Evolutionary conservation across 2,113 vertebrate species (phyloP), one percentile per base, ranked within the genome.

Genomic region (Chaenogobius annularis): DNA sequence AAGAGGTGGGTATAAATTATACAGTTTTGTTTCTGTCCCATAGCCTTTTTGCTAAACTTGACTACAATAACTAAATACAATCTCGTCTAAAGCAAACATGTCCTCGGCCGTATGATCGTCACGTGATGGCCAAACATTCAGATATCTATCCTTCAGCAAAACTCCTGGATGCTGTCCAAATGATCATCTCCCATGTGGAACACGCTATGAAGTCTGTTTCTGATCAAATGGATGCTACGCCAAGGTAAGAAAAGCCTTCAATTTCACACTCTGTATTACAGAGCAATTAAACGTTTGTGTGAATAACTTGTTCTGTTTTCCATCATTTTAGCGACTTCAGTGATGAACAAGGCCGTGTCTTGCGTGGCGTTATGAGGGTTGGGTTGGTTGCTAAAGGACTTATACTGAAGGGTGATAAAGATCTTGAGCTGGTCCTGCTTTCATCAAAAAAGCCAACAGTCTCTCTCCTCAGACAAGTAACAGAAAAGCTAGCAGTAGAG

Each of bases 341-440:
- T 43, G 59, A 65, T 43, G 19, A 7, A 3, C 40, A 81, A n/a
- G 81, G 85, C 0, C 93, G 93, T 83, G 94, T 95, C 62, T 90
- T 99, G 22, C 92, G 95, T 7, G 97, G 96, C 0, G 96, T 99
- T 13, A 96, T 98, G 95, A 93, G 97, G 0, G 96, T 99, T 7
- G 98, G 97, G 31, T 92, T 97, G 0, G 96, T 99, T 54, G 96
- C 97, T 0, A 99, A 99, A 80, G 98, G 98, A 20, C 93, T 99
- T 5, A 72, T 99, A 31, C 91, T 99, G 69, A 99, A 97, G 80
- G 97, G 96, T 20, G 96, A 99, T 82, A 80, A 95, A 90, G 94
- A 96, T 17, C 89, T 99, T 75, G 96, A 99, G 87, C 91, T 99
- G 44, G 97, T 99, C 9, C 89, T 99, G 43, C 83, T 99, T 5